Conservation (phyloP, 53 echinoderm and acorn worm genomes). For the Echinarachnius parma region DNA sequence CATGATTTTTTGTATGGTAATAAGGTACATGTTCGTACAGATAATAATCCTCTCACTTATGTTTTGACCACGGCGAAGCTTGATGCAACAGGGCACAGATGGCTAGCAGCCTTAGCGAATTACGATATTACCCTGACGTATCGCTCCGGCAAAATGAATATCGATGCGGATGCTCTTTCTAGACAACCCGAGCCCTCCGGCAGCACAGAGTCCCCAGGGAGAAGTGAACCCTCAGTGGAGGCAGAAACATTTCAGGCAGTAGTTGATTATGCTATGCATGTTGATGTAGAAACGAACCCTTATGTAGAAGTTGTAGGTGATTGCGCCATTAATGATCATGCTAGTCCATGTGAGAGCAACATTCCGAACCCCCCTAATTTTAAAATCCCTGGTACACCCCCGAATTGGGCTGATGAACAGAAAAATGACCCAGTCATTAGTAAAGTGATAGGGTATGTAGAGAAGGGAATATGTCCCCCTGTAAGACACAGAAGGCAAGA, state of each 20-base stretch:
- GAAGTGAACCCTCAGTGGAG: too few species aligned
- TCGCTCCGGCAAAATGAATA: too few species aligned
- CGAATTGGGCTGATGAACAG: conserved; percentile 24
- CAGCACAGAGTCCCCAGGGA: too few species aligned
- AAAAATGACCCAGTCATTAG: conserved; percentile 4
- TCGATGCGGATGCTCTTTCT: too few species aligned
- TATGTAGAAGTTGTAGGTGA: conserved; percentile 14
- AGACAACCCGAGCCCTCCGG: too few species aligned
- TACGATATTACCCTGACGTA: too few species aligned
- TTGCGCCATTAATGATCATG: not conserved
- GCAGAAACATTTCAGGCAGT: not conserved
- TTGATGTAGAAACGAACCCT: conserved; percentile 14
- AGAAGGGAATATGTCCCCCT: not conserved
- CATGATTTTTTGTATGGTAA: conserved; percentile 52
- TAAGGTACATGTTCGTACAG: conserved; percentile 36
- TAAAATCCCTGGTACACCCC: not conserved
- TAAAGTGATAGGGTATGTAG: not conserved
- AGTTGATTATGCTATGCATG: not conserved
- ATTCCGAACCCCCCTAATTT: not conserved
- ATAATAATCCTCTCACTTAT: conserved; percentile 57
- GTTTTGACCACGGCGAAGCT: conserved; percentile 50
- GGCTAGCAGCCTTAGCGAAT: conserved; percentile 36
- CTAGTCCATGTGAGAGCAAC: not conserved
- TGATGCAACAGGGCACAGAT: conserved; percentile 45
- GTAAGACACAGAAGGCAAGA: not conserved